These are phyloP conservation scores for Philereme transversata DNA, from an alignment of 2,888 invertebrate species.

Conservation along the genomic window DNA sequence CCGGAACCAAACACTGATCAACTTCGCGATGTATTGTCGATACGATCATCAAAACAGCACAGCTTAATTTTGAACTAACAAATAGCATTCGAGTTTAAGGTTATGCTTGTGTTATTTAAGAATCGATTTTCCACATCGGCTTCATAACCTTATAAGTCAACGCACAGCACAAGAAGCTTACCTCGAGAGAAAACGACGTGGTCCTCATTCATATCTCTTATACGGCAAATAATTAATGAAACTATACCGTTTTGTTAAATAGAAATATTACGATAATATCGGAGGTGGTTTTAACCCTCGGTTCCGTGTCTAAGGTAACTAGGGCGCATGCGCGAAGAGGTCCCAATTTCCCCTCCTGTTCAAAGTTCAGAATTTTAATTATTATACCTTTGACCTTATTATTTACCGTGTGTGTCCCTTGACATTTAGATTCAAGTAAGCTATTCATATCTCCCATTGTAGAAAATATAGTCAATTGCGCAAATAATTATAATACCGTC, in stretches of 20 bases:
- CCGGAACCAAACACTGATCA: not conserved
- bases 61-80: constrained; percentile 5
- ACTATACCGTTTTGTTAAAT: constrained; percentile 48
- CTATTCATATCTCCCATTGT: constrained; percentile 3
- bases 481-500: not conserved
- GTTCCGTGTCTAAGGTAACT: constrained; percentile 30
- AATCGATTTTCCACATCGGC: constrained; percentile 68
- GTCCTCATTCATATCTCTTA: constrained; percentile 94
- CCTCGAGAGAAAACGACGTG: constrained; percentile 93
- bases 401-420: constrained; percentile 22
- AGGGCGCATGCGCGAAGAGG: constrained; percentile 57
- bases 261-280: constrained; percentile 36
- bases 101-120: constrained; percentile 75
- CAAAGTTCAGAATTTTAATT: constrained; percentile 44
- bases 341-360: constrained; percentile 44
- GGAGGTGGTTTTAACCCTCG: constrained; percentile 34
- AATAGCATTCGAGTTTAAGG: constrained; percentile 49
- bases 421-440: constrained; percentile 22
- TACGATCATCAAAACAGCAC: not conserved
- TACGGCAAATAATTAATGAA: constrained; percentile 68
- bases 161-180: constrained; percentile 67
- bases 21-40: not conserved
- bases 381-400: constrained; percentile 44
- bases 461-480: constrained; percentile 9
- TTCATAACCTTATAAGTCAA: constrained; percentile 43